Conservation (phyloP, 2,797 vertebrate species). For the Ctenosaura bakeri region DNA sequence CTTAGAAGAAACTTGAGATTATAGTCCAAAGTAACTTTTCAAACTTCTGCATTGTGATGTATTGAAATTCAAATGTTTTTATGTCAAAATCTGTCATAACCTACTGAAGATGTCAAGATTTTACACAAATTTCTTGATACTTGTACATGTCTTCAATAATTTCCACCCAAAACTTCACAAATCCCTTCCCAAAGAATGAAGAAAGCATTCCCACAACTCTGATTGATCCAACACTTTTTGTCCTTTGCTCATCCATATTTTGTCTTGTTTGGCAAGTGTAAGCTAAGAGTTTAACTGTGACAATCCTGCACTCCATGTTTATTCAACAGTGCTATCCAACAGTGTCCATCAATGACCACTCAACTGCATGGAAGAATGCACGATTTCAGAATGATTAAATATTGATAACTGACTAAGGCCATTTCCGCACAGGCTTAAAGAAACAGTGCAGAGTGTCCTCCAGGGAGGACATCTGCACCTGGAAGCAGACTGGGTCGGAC, state of each 20-base stretch:
- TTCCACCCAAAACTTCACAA: neutral
- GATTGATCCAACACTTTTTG: rapidly evolving
- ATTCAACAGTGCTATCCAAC: neutral
- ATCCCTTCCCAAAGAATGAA: neutral
- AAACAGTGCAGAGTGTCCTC: no score
- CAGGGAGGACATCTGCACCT: no score
- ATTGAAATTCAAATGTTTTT: neutral
- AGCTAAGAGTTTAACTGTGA: neutral
- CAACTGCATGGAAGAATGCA: neutral
- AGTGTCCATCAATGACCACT: neutral
- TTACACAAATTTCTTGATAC: slow-evolving; percentile 36
- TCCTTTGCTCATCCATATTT: neutral
- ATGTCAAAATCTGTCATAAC: neutral
- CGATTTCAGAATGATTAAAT: neutral
- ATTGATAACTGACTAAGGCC: slow-evolving; percentile 6
- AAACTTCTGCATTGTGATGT: no score
- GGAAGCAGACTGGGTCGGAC: no score
- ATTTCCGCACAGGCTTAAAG: no score
- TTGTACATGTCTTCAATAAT: neutral
- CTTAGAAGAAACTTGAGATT: no score
- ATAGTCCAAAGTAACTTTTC: no score
- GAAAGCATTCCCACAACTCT: rapidly evolving
- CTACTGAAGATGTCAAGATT: neutral
- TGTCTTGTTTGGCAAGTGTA: neutral
- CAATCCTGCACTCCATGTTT: neutral